Conservation (phyloP, 2,113 vertebrate genomes). For the Cryptotis parvus region DNA sequence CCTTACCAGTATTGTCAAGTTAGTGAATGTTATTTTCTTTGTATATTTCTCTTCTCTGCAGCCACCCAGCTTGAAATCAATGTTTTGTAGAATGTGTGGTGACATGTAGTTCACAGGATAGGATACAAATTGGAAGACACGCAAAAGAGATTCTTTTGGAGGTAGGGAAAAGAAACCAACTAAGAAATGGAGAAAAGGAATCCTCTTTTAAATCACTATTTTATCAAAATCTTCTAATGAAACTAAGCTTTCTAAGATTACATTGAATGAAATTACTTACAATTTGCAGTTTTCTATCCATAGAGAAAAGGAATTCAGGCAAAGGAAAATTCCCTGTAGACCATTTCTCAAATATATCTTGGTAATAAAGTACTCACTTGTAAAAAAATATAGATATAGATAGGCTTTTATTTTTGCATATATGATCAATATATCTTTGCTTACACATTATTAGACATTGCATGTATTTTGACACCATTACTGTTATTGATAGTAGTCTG, state of each 20-base stretch:
- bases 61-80: neutral
- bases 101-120: neutral
- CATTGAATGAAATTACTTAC: neutral
- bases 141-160: neutral
- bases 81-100: neutral
- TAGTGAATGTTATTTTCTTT: conserved; percentile 8
- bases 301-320: neutral
- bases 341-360: conserved; percentile 34
- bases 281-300: neutral
- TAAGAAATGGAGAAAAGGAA: neutral
- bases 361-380: neutral
- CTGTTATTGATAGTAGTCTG: neutral
- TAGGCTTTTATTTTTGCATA: neutral
- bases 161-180: rapidly evolving
- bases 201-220: neutral
- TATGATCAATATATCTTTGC: neutral
- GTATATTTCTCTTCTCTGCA: neutral
- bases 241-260: neutral
- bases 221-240: neutral
- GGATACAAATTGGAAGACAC: neutral
- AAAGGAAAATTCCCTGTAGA: neutral
- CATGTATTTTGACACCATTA: neutral
- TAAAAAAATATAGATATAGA: neutral
- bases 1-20: neutral
- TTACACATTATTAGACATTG: neutral